Evolutionary conservation across 1,140 invertebrate species (phyloP).

Genomic region (Cydia pomonella): DNA sequence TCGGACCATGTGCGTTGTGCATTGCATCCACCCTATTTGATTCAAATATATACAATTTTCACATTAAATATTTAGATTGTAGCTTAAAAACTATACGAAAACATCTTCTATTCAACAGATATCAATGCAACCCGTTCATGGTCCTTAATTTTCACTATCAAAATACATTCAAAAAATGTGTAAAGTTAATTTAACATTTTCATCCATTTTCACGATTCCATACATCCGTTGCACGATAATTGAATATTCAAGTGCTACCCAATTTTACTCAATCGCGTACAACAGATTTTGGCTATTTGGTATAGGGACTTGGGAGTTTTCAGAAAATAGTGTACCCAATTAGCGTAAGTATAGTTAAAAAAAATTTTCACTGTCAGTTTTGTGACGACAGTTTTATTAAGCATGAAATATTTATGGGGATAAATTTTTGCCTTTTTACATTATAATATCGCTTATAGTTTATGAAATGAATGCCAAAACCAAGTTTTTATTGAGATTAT

Average conservation of each 20-base stretch:
- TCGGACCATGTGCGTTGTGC: slow-evolving; percentile 48
- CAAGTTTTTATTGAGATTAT: too few species aligned
- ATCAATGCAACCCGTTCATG: slow-evolving; percentile 52
- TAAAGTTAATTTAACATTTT: slow-evolving; percentile 26
- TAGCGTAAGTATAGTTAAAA: too few species aligned
- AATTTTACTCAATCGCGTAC: slow-evolving; percentile 41
- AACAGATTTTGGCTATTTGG: slow-evolving; percentile 37
- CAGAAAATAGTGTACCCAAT: too few species aligned
- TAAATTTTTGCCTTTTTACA: too few species aligned
- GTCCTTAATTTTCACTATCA: slow-evolving; percentile 35
- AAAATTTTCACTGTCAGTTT: too few species aligned
- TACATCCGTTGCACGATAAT: background rate
- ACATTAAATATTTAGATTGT: slow-evolving; percentile 59
- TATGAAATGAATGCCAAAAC: too few species aligned
- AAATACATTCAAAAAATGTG: slow-evolving; percentile 26
- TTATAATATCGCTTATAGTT: too few species aligned
- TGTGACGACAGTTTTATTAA: too few species aligned
- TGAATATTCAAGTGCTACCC: slow-evolving; percentile 23
- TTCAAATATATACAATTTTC: slow-evolving; percentile 55
- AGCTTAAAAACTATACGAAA: slow-evolving; percentile 49
- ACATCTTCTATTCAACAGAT: slow-evolving; percentile 48
- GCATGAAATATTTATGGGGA: too few species aligned
- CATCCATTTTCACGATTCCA: background rate
- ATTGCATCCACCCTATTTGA: slow-evolving; percentile 42
- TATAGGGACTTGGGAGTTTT: too few species aligned